Evolutionary conservation across 2,797 vertebrate species (phyloP).

Genomic region (Silurus lanzhouensis): DNA sequence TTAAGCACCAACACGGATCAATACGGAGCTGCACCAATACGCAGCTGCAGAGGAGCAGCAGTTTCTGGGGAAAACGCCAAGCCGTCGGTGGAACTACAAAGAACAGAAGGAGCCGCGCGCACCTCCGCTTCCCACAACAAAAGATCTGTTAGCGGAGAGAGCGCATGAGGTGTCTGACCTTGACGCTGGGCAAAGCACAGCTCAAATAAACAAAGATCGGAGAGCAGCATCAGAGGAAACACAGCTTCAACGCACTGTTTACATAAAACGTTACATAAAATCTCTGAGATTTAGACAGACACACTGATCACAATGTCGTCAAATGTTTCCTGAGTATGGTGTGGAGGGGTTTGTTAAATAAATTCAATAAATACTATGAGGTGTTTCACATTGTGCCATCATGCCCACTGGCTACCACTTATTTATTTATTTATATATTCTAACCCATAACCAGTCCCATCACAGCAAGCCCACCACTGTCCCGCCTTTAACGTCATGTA

Average conservation of each 20-base stretch:
- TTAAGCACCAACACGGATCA: slow-evolving; percentile 27
- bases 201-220: slow-evolving; percentile 28
- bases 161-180: slow-evolving; percentile 30
- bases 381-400: not conserved
- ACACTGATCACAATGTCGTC: not conserved
- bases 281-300: not conserved
- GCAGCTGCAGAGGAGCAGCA: not conserved
- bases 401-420: not conserved
- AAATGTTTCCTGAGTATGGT: not conserved
- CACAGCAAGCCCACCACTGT: not conserved
- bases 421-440: not conserved
- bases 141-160: slow-evolving; percentile 7
- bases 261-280: not conserved
- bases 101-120: not conserved
- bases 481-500: not conserved
- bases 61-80: slow-evolving; percentile 11
- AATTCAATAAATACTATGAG: not conserved
- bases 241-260: not conserved
- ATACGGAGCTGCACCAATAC: slow-evolving; percentile 35
- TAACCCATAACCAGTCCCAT: not conserved
- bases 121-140: slow-evolving; percentile 16
- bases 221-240: not conserved
- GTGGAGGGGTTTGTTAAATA: not conserved
- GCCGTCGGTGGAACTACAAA: slow-evolving; percentile 8
- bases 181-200: slow-evolving; percentile 23